phyloP scores from a whole-genome alignment of 1,140 invertebrate species.

The Reticulitermes speratus region DNA sequence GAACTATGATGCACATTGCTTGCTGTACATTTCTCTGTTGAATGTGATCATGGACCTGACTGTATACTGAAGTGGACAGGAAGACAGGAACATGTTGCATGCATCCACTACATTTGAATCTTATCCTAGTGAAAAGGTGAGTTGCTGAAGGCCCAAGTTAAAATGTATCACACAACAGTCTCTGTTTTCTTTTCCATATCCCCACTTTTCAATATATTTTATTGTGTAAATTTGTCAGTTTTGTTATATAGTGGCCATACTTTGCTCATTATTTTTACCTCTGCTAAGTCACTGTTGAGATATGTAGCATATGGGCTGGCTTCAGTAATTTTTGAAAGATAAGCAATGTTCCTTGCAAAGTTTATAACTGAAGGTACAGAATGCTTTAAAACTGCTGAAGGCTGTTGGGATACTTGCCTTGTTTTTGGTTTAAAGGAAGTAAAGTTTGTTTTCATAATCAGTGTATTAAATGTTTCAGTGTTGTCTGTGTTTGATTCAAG shows the following conservation, averaged over 20 bases:
- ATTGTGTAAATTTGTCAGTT: neutral
- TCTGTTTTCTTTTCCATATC: neutral
- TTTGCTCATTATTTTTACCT: neutral
- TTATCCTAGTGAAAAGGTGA: neutral
- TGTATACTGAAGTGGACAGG: neutral
- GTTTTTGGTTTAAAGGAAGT: too few species aligned
- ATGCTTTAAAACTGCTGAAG: neutral
- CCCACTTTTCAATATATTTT: neutral
- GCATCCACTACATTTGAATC: neutral
- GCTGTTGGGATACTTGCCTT: neutral
- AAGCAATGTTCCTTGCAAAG: constrained; percentile 4
- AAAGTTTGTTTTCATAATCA: too few species aligned
- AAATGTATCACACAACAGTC: too few species aligned
- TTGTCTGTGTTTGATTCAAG: too few species aligned
- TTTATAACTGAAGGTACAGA: neutral
- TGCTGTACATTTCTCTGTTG: neutral
- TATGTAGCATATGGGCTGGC: neutral
- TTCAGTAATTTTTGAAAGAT: neutral
- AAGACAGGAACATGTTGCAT: neutral
- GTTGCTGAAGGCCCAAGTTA: too few species aligned
- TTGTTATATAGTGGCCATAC: neutral
- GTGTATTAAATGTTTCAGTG: too few species aligned
- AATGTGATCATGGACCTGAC: neutral
- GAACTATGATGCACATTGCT: neutral
- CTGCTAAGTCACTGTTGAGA: neutral